Evolutionary conservation across 2,888 invertebrate species (phyloP).

Genomic region (Himalopsyche anomala): DNA sequence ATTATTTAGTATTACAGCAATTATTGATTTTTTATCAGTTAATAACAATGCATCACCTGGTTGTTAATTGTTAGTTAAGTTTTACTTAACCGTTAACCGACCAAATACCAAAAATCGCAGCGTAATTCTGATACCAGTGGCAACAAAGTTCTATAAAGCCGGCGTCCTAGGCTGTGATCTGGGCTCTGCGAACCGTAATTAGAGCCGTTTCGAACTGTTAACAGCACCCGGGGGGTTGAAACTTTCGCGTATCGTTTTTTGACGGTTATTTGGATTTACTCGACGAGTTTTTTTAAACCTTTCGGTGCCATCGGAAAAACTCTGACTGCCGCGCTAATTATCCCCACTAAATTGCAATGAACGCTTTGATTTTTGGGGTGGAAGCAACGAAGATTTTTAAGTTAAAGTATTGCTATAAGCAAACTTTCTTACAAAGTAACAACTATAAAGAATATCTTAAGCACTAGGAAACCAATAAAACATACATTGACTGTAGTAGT

Average conservation of each 20-base stretch:
- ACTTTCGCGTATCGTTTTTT: conserved; percentile 24
- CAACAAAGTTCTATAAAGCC: background rate
- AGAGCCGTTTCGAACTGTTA: conserved; percentile 39
- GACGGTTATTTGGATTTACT: conserved; percentile 40
- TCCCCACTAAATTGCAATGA: background rate
- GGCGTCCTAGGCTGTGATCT: background rate
- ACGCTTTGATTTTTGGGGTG: background rate
- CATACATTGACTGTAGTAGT: too few species aligned
- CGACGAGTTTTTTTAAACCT: conserved; percentile 18
- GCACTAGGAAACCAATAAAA: too few species aligned
- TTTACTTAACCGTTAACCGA: background rate
- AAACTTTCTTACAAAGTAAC: too few species aligned
- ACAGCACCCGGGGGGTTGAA: conserved; percentile 23
- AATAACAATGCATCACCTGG: too few species aligned
- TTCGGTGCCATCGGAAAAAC: conserved; percentile 27
- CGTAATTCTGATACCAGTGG: background rate
- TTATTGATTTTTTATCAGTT: too few species aligned
- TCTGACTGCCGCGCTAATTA: conserved; percentile 14
- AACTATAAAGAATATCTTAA: too few species aligned
- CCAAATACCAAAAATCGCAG: background rate
- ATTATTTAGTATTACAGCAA: too few species aligned
- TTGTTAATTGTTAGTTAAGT: too few species aligned
- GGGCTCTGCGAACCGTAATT: conserved; percentile 31
- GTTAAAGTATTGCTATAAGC: too few species aligned
- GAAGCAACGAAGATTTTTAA: background rate